These are phyloP conservation scores for Gryon sp. DNA, from an alignment of 1,140 invertebrate species.

Conservation along the genomic window DNA sequence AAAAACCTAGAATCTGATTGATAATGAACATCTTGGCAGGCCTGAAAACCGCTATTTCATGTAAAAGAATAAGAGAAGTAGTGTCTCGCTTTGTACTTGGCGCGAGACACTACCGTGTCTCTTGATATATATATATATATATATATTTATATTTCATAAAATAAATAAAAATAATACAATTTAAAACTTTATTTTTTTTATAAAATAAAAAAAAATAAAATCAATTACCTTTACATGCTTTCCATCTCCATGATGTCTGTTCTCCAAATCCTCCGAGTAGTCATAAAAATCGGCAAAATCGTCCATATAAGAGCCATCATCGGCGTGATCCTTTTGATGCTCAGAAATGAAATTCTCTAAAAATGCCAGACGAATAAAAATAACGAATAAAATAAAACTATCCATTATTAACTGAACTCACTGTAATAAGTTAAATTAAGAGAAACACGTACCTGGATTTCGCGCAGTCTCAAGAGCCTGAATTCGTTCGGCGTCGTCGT, in stretches of 20 bases:
- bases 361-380: conserved; percentile 5
- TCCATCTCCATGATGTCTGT: conserved; percentile 56
- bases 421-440: conserved; percentile 18
- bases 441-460: conserved; percentile 67
- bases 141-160: conserved; percentile 17
- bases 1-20: too few species aligned
- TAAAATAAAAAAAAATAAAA: too few species aligned
- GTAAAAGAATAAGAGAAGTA: too few species aligned
- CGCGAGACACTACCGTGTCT: too few species aligned
- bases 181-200: too few species aligned
- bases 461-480: conserved; percentile 67
- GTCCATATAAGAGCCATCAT: conserved; percentile 66
- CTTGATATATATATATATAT: too few species aligned
- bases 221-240: conserved; percentile 65
- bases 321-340: conserved; percentile 49
- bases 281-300: conserved; percentile 66
- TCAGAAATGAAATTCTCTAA: conserved; percentile 63
- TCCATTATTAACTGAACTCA: neutral
- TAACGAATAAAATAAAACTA: conserved; percentile 22
- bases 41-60: too few species aligned
- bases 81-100: too few species aligned
- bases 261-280: conserved; percentile 65
- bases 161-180: too few species aligned
- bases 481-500: conserved; percentile 67
- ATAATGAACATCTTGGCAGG: too few species aligned